Evolutionary conservation across 2,797 vertebrate genomes (phyloP).

Genomic region (Chrysocyon brachyurus): DNA sequence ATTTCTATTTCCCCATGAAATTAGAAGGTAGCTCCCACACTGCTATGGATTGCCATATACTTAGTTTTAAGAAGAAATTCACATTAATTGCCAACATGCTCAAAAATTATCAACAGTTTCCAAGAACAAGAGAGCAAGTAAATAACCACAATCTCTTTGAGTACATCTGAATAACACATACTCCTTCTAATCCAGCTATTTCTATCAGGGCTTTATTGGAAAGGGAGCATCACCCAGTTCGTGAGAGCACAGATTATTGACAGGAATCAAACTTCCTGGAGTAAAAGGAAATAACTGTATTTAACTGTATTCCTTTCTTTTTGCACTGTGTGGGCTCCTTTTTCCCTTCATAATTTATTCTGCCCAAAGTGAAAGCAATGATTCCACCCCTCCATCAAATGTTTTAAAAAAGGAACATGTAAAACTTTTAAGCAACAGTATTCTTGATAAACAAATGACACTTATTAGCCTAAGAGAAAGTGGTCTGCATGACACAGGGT

Average conservation of each 20-base stretch:
- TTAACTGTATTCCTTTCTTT: neutral
- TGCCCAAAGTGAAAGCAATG: neutral
- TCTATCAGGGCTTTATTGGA: neutral
- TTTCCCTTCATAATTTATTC: neutral
- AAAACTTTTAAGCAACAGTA: conserved; percentile 8
- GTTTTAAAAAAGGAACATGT: neutral
- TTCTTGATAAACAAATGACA: conserved; percentile 14
- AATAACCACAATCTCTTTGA: neutral
- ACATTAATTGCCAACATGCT: neutral
- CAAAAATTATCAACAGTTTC: neutral
- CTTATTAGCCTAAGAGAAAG: neutral
- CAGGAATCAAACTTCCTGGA: neutral
- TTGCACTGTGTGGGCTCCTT: neutral
- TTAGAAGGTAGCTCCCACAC: neutral
- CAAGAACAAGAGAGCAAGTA: neutral
- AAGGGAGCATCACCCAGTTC: neutral
- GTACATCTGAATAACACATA: neutral
- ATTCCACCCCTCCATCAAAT: neutral
- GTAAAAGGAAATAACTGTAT: neutral
- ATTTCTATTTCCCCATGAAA: neutral
- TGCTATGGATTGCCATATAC: neutral
- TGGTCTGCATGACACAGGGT: neutral
- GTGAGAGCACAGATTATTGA: neutral
- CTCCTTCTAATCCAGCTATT: neutral
- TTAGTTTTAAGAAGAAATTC: neutral